Evolutionary conservation across 2,888 invertebrate species (phyloP).

Genomic region (Hyposoter didymator): DNA sequence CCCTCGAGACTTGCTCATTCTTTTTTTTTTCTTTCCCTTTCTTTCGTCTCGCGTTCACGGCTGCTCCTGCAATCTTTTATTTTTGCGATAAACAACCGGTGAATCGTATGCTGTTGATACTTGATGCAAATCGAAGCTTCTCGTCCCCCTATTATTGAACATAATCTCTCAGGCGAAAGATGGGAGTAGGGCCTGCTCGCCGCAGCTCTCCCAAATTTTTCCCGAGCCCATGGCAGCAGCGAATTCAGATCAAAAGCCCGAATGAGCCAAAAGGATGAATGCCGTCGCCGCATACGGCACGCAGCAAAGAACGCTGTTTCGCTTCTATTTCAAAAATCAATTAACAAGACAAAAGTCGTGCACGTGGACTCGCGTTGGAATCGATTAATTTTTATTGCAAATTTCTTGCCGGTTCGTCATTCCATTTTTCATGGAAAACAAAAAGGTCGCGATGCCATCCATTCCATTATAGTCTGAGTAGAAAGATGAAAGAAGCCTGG

Average conservation of each 20-base stretch:
- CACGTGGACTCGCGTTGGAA: neutral
- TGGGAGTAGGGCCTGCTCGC: no score
- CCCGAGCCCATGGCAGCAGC: neutral
- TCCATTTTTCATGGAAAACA: neutral
- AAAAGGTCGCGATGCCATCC: neutral
- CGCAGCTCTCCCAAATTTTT: neutral
- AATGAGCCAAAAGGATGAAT: neutral
- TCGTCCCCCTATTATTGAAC: neutral
- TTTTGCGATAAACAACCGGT: conserved; percentile 4
- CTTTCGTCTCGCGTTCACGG: conserved; percentile 10
- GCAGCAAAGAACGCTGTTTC: neutral
- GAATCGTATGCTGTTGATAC: neutral
- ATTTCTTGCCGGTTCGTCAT: neutral
- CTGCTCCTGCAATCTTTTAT: conserved; percentile 1
- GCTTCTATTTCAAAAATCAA: neutral
- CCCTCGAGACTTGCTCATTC: conserved; percentile 28
- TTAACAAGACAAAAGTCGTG: neutral
- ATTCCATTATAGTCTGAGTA: neutral
- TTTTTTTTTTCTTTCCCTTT: neutral
- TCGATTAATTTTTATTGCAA: neutral
- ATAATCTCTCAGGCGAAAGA: neutral
- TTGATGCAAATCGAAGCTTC: neutral
- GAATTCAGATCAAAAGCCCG: neutral
- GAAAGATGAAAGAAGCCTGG: neutral
- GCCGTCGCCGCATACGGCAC: neutral